A percentile compares a stretch with the other conserved stretches of the same genome.
These are phyloP conservation scores for Dascyllus trimaculatus DNA, from an alignment of 2,113 vertebrate genomes.

Conservation along the genomic window DNA sequence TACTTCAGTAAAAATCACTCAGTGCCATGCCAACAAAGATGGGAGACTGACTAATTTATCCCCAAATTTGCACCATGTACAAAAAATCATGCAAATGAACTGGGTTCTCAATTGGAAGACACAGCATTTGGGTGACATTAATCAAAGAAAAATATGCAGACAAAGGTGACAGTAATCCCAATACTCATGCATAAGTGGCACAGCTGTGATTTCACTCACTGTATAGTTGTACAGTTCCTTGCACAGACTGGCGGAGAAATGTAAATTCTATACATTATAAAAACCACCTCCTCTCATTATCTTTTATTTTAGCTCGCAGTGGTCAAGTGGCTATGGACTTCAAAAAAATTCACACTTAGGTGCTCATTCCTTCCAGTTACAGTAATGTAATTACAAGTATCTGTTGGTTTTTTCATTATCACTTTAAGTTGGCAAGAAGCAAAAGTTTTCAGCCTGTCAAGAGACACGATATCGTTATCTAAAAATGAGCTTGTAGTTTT, in stretches of 20 bases:
- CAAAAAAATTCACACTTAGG: slow-evolving; percentile 72
- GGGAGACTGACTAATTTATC: slow-evolving; percentile 84
- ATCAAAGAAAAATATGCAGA: slow-evolving; percentile 89
- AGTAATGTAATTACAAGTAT: slow-evolving; percentile 71
- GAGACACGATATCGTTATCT: slow-evolving; percentile 42
- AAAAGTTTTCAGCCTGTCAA: slow-evolving; percentile 56
- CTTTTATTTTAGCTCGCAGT: slow-evolving; percentile 76
- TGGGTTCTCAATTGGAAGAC: slow-evolving; percentile 85
- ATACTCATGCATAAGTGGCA: slow-evolving; percentile 81
- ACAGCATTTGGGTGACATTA: slow-evolving; percentile 89
- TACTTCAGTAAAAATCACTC: slow-evolving; percentile 80
- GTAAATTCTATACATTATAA: slow-evolving; percentile 72
- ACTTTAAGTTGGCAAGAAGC: slow-evolving; percentile 70
- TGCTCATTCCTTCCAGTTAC: slow-evolving; percentile 69
- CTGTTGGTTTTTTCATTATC: slow-evolving; percentile 78
- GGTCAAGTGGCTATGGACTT: slow-evolving; percentile 62
- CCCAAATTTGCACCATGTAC: slow-evolving; percentile 85
- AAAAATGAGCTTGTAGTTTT: slow-evolving; percentile 51
- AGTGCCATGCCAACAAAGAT: slow-evolving; percentile 83
- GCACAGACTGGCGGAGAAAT: slow-evolving; percentile 37
- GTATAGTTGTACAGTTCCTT: slow-evolving; percentile 68
- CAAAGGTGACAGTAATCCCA: slow-evolving; percentile 88
- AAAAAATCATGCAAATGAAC: slow-evolving; percentile 91
- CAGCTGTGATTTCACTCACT: slow-evolving; percentile 77
- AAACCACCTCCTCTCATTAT: slow-evolving; percentile 71